Evolutionary conservation across 2,797 vertebrate species (phyloP).

Genomic region (Pseudochaenichthys georgianus): DNA sequence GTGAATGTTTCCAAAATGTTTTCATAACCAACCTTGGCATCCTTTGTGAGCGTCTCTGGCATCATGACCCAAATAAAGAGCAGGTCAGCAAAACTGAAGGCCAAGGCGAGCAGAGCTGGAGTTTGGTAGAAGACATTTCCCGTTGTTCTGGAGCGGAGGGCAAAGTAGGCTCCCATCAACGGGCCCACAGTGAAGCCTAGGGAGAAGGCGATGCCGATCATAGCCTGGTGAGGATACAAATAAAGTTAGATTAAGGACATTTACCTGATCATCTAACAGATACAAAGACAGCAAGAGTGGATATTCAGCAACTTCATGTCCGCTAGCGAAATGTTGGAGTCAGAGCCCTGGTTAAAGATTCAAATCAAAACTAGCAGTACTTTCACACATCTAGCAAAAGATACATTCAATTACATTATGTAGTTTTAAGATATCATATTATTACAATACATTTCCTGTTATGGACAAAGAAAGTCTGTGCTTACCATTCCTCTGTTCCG

Average conservation of each 20-base stretch:
- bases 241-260: not conserved
- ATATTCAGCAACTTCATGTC: too few relatives aligned
- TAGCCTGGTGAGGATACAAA: slow-evolving; percentile 84
- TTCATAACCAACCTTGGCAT: slow-evolving; percentile 85
- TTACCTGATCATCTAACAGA: not conserved
- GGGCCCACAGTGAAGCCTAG: slow-evolving; percentile 96
- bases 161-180: slow-evolving; percentile 93
- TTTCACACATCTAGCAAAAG: not conserved
- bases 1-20: not conserved
- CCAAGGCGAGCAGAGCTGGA: slow-evolving; percentile 89
- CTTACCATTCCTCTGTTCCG: slow-evolving; percentile 96
- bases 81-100: slow-evolving; percentile 87
- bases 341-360: not conserved
- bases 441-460: not conserved
- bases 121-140: slow-evolving; percentile 86
- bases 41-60: slow-evolving; percentile 91
- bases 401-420: not conserved
- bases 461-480: not conserved
- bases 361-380: not conserved
- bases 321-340: not conserved
- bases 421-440: not conserved
- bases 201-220: slow-evolving; percentile 96
- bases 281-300: not conserved
- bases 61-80: slow-evolving; percentile 91
- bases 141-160: slow-evolving; percentile 74